Evolutionary conservation across 1,140 invertebrate genomes (phyloP).

Genomic region (Octopus sinensis): DNA sequence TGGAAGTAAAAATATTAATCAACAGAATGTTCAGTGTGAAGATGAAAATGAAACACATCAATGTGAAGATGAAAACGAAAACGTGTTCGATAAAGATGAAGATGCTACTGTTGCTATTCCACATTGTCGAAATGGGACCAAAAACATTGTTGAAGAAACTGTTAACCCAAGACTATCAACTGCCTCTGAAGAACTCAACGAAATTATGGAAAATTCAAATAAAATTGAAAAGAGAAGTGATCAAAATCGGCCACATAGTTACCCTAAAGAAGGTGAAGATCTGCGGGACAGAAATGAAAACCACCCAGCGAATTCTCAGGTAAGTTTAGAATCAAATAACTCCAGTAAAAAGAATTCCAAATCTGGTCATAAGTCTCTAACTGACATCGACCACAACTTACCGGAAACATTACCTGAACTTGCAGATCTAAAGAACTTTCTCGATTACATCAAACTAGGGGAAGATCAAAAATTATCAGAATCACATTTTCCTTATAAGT

Average conservation of each 20-base stretch:
- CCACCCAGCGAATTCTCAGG: not conserved
- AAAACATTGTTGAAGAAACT: not conserved
- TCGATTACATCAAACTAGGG: not conserved
- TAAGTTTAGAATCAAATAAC: not conserved
- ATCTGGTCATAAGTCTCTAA: not conserved
- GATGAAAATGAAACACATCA: not conserved
- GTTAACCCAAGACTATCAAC: not conserved
- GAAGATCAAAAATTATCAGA: not conserved
- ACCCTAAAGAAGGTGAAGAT: not conserved
- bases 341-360: not conserved
- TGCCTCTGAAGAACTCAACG: not conserved
- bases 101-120: too few species aligned
- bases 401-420: slow-evolving; percentile 11
- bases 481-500: not conserved
- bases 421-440: not conserved
- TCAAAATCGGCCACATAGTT: not conserved
- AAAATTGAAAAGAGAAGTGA: not conserved
- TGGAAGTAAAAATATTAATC: not conserved
- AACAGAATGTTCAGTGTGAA: not conserved
- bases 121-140: not conserved
- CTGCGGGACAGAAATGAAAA: not conserved
- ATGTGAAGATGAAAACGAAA: not conserved
- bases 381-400: not conserved
- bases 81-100: not conserved
- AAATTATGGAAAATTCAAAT: not conserved